These are phyloP conservation scores for Brachypalpus laphriformis DNA, from an alignment of 2,888 invertebrate genomes.

Conservation along the genomic window DNA sequence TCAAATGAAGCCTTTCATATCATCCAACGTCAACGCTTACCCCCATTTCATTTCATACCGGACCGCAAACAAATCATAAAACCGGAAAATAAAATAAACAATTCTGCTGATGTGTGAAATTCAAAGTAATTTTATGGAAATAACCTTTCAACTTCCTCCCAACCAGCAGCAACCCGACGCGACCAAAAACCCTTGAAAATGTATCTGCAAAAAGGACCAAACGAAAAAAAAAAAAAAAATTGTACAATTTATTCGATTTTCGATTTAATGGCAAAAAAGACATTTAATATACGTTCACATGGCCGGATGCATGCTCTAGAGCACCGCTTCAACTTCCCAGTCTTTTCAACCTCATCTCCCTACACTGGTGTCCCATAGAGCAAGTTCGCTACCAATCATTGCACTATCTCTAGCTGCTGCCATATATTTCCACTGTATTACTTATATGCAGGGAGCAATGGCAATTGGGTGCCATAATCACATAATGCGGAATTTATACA, in stretches of 20 bases:
- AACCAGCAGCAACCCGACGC: background rate
- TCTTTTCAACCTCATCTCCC: background rate
- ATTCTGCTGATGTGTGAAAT: constrained; percentile 64
- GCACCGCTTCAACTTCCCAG: background rate
- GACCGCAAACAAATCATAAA: constrained; percentile 66
- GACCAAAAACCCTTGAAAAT: constrained; percentile 17
- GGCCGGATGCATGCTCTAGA: constrained; percentile 40
- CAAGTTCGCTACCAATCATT: constrained; percentile 66
- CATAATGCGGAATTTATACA: constrained; percentile 73
- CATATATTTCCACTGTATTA: constrained; percentile 60
- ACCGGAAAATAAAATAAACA: constrained; percentile 59
- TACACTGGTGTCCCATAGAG: constrained; percentile 39
- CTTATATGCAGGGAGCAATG: constrained; percentile 51
- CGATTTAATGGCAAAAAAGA: constrained; percentile 65
- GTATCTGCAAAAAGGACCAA: constrained; percentile 16
- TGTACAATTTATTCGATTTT: constrained; percentile 71
- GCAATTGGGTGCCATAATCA: constrained; percentile 74
- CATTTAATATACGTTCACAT: constrained; percentile 64
- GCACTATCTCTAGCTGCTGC: constrained; percentile 65
- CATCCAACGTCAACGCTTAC: background rate
- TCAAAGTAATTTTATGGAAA: constrained; percentile 64
- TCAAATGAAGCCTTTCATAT: background rate
- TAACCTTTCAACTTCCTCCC: constrained; percentile 39
- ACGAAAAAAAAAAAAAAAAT: constrained; percentile 5
- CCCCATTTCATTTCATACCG: constrained; percentile 39